A percentile compares a stretch with the other conserved stretches of the same genome.
phyloP scores from a whole-genome alignment of 2,888 invertebrate species.

The Steromphala cineraria region DNA sequence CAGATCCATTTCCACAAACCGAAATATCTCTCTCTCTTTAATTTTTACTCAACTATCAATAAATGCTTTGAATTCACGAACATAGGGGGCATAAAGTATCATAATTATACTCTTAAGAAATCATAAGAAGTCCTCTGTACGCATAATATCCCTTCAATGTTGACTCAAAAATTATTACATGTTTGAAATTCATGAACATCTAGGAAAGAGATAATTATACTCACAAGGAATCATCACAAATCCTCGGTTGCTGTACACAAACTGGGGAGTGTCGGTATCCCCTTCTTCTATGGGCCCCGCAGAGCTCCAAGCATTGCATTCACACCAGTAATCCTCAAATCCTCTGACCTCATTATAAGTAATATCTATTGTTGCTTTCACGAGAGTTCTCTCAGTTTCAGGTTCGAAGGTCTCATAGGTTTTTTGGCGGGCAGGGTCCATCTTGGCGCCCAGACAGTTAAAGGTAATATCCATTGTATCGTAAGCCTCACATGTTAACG shows the following conservation, averaged over 20 bases:
- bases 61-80: too few relatives aligned
- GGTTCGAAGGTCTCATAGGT: constrained; percentile 16
- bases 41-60: too few relatives aligned
- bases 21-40: too few relatives aligned
- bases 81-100: too few relatives aligned
- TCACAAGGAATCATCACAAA: constrained; percentile 1
- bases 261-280: background rate
- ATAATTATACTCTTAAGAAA: background rate
- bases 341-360: constrained; percentile 19
- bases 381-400: background rate
- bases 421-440: background rate
- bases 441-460: constrained; percentile 23
- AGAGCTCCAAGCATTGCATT: constrained; percentile 29
- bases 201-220: too few relatives aligned
- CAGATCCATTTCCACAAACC: too few relatives aligned
- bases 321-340: constrained; percentile 29
- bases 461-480: constrained; percentile 32
- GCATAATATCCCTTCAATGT: too few relatives aligned
- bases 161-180: too few relatives aligned
- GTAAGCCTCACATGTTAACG: constrained; percentile 31
- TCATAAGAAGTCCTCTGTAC: background rate
- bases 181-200: too few relatives aligned
- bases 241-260: background rate
- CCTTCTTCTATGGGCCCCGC: constrained; percentile 1
- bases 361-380: constrained; percentile 25